phyloP scores from a whole-genome alignment of 2,888 invertebrate species.

The Aporophyla nigra region DNA sequence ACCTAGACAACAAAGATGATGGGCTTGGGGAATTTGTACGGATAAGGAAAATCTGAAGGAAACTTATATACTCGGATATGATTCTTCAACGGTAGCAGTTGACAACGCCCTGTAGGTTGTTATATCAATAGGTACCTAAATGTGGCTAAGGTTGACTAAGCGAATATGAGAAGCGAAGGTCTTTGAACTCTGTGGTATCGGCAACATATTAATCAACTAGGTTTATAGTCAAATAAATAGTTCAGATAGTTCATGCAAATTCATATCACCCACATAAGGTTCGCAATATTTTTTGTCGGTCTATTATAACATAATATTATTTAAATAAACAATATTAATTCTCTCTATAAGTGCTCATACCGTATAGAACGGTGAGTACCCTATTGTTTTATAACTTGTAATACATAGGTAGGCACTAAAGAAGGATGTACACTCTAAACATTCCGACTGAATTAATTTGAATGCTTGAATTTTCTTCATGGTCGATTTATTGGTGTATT shows the following conservation, averaged over 20 bases:
- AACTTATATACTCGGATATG: slow-evolving; percentile 1
- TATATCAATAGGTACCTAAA: background rate
- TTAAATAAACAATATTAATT: slow-evolving; percentile 68
- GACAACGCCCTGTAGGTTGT: slow-evolving; percentile 1
- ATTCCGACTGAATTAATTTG: slow-evolving; percentile 72
- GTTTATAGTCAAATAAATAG: slow-evolving; percentile 57
- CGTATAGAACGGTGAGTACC: slow-evolving; percentile 66
- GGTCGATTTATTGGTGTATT: slow-evolving; percentile 65
- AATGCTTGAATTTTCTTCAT: slow-evolving; percentile 70
- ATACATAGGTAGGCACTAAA: slow-evolving; percentile 62
- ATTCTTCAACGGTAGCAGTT: slow-evolving; percentile 27
- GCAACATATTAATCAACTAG: slow-evolving; percentile 42
- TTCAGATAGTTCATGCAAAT: slow-evolving; percentile 61
- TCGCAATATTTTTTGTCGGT: slow-evolving; percentile 61
- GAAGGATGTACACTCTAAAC: slow-evolving; percentile 72
- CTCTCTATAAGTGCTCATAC: slow-evolving; percentile 63
- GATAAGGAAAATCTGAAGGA: slow-evolving; percentile 14
- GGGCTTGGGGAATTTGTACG: slow-evolving; percentile 8
- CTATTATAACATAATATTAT: slow-evolving; percentile 69
- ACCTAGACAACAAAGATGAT: background rate
- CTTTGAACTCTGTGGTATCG: slow-evolving; percentile 44
- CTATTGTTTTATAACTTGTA: slow-evolving; percentile 73
- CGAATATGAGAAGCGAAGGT: slow-evolving; percentile 41
- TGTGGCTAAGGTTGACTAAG: background rate
- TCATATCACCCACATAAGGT: slow-evolving; percentile 50